Conservation (phyloP, 2,888 invertebrate genomes). For the Leptothorax acervorum region DNA sequence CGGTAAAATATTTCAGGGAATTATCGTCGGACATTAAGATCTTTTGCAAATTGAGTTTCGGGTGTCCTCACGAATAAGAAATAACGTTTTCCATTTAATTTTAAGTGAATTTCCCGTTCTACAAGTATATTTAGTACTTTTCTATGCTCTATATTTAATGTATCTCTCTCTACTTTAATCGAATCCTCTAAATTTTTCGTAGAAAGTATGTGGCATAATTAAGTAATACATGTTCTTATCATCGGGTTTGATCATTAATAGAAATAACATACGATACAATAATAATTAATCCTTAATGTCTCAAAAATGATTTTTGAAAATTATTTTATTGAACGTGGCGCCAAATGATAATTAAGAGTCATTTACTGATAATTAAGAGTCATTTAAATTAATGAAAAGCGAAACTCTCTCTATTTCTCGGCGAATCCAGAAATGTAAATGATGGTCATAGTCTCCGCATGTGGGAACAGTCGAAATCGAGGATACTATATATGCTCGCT, state of each 20-base stretch:
- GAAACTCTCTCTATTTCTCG: constrained; percentile 50
- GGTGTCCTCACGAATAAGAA: neutral
- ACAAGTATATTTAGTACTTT: neutral
- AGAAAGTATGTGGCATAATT: neutral
- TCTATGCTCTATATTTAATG: neutral
- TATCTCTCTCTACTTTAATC: neutral
- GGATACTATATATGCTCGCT: constrained; percentile 4
- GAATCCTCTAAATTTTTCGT: neutral
- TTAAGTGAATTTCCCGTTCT: neutral
- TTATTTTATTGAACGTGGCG: neutral
- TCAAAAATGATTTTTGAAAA: neutral
- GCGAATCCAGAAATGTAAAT: constrained; percentile 48
- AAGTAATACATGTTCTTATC: neutral
- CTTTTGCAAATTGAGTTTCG: neutral
- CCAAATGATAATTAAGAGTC: neutral
- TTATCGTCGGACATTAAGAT: neutral
- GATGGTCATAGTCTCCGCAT: constrained; percentile 13
- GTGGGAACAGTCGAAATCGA: constrained; percentile 57
- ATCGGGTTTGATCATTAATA: neutral
- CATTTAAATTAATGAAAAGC: constrained; percentile 46
- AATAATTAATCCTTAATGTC: neutral
- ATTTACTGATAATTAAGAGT: constrained; percentile 8
- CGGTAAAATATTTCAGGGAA: neutral
- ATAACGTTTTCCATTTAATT: neutral
- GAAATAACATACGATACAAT: neutral